Evolutionary conservation across 2,888 invertebrate species (phyloP).

Genomic region (Deilephila porcellus): DNA sequence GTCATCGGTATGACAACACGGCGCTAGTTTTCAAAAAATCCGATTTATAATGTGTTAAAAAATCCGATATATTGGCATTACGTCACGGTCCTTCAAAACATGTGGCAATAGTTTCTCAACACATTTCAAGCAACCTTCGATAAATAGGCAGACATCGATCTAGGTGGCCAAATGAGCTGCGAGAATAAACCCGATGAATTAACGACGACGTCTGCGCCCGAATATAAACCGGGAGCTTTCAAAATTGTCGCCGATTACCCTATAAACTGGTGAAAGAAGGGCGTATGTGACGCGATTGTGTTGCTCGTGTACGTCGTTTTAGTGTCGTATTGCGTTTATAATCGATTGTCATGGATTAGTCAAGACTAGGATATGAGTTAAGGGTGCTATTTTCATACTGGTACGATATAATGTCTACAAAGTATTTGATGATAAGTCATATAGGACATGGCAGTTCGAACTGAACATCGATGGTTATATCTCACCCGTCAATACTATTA

Average conservation of each 20-base stretch:
- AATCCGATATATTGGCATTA: not conserved
- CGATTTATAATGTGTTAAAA: not conserved
- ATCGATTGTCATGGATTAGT: not conserved
- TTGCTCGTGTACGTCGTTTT: not conserved
- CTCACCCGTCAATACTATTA: too few species aligned
- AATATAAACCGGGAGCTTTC: not conserved
- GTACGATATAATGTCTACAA: too few species aligned
- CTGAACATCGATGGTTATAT: too few species aligned
- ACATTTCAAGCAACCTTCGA: not conserved
- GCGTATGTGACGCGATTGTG: not conserved
- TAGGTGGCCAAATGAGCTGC: slow-evolving; percentile 29
- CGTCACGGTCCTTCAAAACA: not conserved
- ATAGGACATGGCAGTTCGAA: too few species aligned
- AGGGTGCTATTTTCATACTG: too few species aligned
- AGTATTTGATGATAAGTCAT: too few species aligned
- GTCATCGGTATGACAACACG: too few species aligned
- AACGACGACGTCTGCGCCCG: slow-evolving; percentile 19
- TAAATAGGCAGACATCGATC: slow-evolving; percentile 18
- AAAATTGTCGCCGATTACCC: not conserved
- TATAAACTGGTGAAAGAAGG: not conserved
- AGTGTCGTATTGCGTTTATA: not conserved
- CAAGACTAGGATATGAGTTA: not conserved
- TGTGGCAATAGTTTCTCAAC: not conserved
- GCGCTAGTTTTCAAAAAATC: not conserved
- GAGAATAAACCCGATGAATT: slow-evolving; percentile 31